Percentiles rank a stretch among this genome's conserved stretches.
phyloP scores from a whole-genome alignment of 2,797 vertebrate species.

The Anguilla megastoma region DNA sequence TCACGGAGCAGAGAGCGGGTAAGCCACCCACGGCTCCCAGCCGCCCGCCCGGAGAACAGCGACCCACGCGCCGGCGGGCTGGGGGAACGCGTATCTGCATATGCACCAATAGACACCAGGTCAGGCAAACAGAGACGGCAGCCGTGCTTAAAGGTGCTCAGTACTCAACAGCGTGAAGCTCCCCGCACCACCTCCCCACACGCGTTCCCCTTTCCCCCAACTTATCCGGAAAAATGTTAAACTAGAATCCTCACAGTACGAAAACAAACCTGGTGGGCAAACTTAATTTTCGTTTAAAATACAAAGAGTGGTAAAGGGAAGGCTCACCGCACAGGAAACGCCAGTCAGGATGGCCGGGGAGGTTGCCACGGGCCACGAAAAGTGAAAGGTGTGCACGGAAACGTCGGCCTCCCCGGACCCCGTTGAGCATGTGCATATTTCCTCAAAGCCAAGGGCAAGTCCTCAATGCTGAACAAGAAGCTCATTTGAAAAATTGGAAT shows the following conservation, averaged over 20 bases:
- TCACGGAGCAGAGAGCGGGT: background rate
- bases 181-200: background rate
- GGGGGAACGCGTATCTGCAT: background rate
- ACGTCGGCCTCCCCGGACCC: slow-evolving; percentile 1
- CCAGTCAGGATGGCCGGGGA: background rate
- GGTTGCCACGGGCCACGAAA: background rate
- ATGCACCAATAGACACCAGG: background rate
- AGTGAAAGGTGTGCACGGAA: background rate
- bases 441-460: background rate
- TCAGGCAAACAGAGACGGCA: background rate
- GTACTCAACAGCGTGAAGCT: background rate
- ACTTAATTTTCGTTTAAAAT: background rate
- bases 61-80: background rate
- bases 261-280: background rate
- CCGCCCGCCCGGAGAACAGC: background rate
- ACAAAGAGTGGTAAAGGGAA: background rate
- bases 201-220: background rate
- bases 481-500: background rate
- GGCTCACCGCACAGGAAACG: background rate
- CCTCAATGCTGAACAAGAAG: background rate
- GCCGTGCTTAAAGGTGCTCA: background rate
- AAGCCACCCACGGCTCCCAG: background rate
- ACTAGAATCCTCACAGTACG: background rate
- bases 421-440: background rate
- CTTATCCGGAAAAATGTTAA: background rate